Evolutionary conservation across 2,113 vertebrate species (phyloP).

Genomic region (Himantopus leucocephalus): DNA sequence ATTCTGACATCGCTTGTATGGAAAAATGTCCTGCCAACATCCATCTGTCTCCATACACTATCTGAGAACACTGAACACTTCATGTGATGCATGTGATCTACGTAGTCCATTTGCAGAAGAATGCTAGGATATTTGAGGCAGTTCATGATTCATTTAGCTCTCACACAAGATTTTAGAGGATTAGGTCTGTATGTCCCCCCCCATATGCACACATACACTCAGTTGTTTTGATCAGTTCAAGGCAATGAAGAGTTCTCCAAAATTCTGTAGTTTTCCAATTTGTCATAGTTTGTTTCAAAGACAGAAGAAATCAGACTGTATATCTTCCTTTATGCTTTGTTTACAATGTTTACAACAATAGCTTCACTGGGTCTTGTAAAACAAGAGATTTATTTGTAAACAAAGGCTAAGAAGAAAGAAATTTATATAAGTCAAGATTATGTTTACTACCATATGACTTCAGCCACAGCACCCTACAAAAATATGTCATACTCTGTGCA

Average conservation of each 20-base stretch:
- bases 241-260: background rate
- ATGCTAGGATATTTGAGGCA: background rate
- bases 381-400: background rate
- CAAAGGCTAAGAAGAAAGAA: background rate
- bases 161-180: background rate
- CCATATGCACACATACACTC: background rate
- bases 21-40: conserved; percentile 1
- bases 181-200: background rate
- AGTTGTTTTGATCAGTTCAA: background rate
- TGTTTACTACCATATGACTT: conserved; percentile 9
- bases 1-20: background rate
- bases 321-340: background rate
- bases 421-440: background rate
- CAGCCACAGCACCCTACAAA: background rate
- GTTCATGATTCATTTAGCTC: background rate
- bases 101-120: background rate
- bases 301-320: background rate
- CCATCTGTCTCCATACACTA: background rate
- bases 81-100: background rate
- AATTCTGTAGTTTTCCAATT: background rate
- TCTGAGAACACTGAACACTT: background rate
- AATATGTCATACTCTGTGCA: background rate
- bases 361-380: background rate
- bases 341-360: background rate
- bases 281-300: background rate